Evolutionary conservation across 2,888 invertebrate genomes (phyloP).

Genomic region (Ypsolopha scabrella): DNA sequence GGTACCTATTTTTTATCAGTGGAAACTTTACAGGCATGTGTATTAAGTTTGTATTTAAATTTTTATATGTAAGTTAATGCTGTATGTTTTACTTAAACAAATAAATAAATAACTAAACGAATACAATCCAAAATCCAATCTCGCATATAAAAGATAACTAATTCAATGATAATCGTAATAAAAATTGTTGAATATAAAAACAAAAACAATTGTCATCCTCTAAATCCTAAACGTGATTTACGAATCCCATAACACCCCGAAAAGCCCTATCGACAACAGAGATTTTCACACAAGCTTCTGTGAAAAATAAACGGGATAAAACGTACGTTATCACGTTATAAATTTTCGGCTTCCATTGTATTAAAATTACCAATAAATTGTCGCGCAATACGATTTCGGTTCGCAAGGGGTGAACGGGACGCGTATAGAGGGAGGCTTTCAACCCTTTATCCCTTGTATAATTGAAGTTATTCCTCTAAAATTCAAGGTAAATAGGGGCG

Average conservation of each 20-base stretch:
- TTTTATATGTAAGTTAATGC: too few relatives aligned
- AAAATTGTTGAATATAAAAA: too few relatives aligned
- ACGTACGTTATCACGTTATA: constrained; percentile 59
- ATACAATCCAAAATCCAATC: too few relatives aligned
- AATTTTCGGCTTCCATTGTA: constrained; percentile 51
- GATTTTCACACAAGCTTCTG: constrained; percentile 32
- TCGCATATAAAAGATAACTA: too few relatives aligned
- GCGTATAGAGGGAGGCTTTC: constrained; percentile 14
- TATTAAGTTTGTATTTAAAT: too few relatives aligned
- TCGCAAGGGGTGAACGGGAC: neutral
- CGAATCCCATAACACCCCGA: constrained; percentile 5
- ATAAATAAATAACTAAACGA: too few relatives aligned
- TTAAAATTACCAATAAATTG: constrained; percentile 61
- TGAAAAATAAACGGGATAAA: constrained; percentile 31
- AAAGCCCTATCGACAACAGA: constrained; percentile 15
- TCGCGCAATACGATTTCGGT: constrained; percentile 29
- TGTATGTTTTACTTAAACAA: too few relatives aligned
- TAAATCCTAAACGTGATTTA: constrained; percentile 11
- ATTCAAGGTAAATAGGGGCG: constrained; percentile 9
- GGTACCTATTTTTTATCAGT: too few relatives aligned
- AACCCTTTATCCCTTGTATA: constrained; percentile 21
- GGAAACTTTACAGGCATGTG: too few relatives aligned
- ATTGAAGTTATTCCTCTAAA: constrained; percentile 13
- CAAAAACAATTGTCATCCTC: neutral
- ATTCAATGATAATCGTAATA: too few relatives aligned